A percentile compares a stretch with the other conserved stretches of the same genome.
Conservation (phyloP, 1,140 invertebrate species). For the Drosophila ficusphila region DNA sequence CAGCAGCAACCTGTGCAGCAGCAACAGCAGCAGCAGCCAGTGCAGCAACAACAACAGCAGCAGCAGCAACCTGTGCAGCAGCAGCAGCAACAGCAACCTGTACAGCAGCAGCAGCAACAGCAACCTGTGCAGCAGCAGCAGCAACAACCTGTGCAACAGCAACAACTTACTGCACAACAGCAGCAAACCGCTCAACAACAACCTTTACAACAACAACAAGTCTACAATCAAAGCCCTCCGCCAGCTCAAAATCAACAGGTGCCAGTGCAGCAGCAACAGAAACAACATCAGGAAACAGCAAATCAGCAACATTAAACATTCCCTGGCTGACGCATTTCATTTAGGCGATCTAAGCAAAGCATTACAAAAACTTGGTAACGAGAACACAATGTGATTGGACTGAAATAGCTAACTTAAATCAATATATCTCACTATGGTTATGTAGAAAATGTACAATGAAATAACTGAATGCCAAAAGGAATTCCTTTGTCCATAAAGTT, state of each 20-base stretch:
- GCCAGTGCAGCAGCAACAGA: slow-evolving; percentile 28
- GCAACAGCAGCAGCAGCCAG: slow-evolving; percentile 35
- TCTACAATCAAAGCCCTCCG: slow-evolving; percentile 28
- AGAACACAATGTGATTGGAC: slow-evolving; percentile 50
- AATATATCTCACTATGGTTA: slow-evolving; percentile 21
- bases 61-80: slow-evolving; percentile 30
- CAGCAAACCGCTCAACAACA: slow-evolving; percentile 20
- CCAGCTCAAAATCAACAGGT: slow-evolving; percentile 18
- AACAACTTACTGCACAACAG: slow-evolving; percentile 29
- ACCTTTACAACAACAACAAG: slow-evolving; percentile 43
- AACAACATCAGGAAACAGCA: slow-evolving; percentile 5
- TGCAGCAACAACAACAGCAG: slow-evolving; percentile 44
- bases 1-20: slow-evolving; percentile 18
- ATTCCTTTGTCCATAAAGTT: slow-evolving; percentile 27
- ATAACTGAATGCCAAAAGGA: neutral
- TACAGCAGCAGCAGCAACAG: slow-evolving; percentile 16
- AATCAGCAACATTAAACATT: slow-evolving; percentile 53
- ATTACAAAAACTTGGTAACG: slow-evolving; percentile 9
- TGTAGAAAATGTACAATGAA: slow-evolving; percentile 9
- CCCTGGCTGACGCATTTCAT: slow-evolving; percentile 38
- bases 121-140: slow-evolving; percentile 42
- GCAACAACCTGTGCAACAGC: slow-evolving; percentile 31
- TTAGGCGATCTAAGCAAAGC: slow-evolving; percentile 11
- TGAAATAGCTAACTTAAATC: slow-evolving; percentile 39
- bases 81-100: slow-evolving; percentile 30